Conservation (phyloP, 2,888 invertebrate species). For the Leptopilina myrica region DNA sequence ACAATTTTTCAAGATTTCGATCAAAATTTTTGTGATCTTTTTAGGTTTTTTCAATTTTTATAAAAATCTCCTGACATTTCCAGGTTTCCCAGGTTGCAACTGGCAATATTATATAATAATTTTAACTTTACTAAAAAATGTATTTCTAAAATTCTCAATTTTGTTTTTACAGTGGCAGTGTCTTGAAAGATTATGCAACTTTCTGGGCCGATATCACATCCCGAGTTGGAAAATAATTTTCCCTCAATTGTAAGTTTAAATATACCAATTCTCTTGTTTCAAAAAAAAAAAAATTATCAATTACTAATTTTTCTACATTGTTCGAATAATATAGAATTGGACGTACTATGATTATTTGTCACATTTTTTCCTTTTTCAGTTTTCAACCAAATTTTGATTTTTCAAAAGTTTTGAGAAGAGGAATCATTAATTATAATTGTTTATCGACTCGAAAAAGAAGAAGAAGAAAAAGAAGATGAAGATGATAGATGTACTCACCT, state of each 20-base stretch:
- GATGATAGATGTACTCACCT: background rate
- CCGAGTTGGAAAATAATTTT: constrained; percentile 50
- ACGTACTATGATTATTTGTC: background rate
- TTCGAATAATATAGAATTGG: too few relatives aligned
- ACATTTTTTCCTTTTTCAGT: background rate
- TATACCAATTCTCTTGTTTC: too few relatives aligned
- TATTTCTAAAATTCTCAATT: background rate
- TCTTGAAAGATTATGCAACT: constrained; percentile 85
- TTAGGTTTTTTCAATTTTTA: too few relatives aligned
- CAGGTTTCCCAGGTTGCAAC: too few relatives aligned
- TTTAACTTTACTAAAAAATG: too few relatives aligned
- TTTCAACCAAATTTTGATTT: background rate
- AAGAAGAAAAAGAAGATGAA: constrained; percentile 13
- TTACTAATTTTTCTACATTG: background rate
- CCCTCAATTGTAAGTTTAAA: background rate
- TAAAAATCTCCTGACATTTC: too few relatives aligned
- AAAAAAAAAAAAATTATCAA: background rate
- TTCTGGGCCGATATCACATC: constrained; percentile 82
- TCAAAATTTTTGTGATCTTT: too few relatives aligned
- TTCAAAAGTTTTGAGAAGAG: constrained; percentile 4
- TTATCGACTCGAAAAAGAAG: constrained; percentile 9
- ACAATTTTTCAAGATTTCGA: too few relatives aligned
- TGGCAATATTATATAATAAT: too few relatives aligned
- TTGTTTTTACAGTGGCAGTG: constrained; percentile 83
- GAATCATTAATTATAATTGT: constrained; percentile 28